Base-by-base conservation (phyloP, 2,888 invertebrate species). In the Cordylochernes scorpioides region DNA sequence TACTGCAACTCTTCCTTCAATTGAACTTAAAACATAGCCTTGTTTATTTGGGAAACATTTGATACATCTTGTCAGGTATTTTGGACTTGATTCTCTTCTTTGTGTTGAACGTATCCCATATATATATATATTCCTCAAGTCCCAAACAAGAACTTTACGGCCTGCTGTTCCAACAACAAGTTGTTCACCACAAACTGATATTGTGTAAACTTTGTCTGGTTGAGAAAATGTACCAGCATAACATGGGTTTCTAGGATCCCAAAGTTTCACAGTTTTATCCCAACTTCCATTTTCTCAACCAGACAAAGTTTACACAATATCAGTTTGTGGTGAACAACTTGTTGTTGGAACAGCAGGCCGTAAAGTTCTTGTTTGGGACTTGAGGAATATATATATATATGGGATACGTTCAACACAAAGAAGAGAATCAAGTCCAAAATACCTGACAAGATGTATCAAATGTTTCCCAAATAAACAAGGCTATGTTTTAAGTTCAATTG, bases 11-110 rank as follows among this genome's bases (percentile, higher is more conserved):
- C 94, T 62, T 54, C 57, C 94, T 57, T 94, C 91, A 45, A 94
- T 91, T 26, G 94, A 94, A 43, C 88, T 86, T 38, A 97, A 64
- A 2, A 94, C 94, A 49, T 86, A 97, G 4, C 94, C 94, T 57
- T 78, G 71, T 48, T 72, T 72, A 45, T 73, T 73, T 1, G 78
- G 77, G 48, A 77, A 77, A 39, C 73, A 67, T 41, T 68, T 60
- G 40, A 99, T 82, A 41, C 80, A 80, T 12, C 97, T 61, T 0
- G 94, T 97, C 56, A 99, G 97, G 53, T 84, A 97, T 55, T 94
- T 97, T 4, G 97, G 64, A 40, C 84, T 82, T 0, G 91, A 91
- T 52, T 97, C 97, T 8, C 94, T 62, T 42, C 77, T 65, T 54
- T n/a, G n/a, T 94, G 91, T 47, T 82, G 70, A 28, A 86, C 82